phyloP scores from a whole-genome alignment of 2,797 vertebrate species.

The Gorsachius magnificus region DNA sequence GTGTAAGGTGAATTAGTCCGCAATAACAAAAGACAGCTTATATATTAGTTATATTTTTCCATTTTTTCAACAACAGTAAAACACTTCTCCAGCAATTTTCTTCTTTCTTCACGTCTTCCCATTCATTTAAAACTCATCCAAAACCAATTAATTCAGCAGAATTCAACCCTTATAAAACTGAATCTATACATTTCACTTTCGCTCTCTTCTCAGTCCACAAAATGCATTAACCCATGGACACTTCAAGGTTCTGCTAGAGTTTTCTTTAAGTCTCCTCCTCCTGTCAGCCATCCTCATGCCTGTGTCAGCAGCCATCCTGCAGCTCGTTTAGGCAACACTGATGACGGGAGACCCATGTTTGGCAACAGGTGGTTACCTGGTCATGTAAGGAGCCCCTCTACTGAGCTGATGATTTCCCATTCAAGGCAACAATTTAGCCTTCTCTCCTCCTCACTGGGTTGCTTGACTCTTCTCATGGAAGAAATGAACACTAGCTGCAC shows the following conservation, averaged over 20 bases:
- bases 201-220: background rate
- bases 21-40: background rate
- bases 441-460: background rate
- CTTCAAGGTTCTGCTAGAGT: background rate
- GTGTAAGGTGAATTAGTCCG: background rate
- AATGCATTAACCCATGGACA: background rate
- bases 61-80: background rate
- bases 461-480: background rate
- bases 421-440: background rate
- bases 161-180: background rate
- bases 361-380: fast-evolving
- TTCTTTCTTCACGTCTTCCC: background rate
- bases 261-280: background rate
- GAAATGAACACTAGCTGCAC: background rate
- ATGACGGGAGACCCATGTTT: background rate
- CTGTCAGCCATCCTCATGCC: fast-evolving
- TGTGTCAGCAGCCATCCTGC: background rate
- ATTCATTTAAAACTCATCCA: background rate
- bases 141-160: background rate
- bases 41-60: background rate
- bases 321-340: background rate
- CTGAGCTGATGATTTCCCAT: background rate
- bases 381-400: background rate
- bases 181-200: background rate
- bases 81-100: background rate